These are phyloP conservation scores for Eugnorisma glareosa DNA, from an alignment of 2,888 invertebrate species.

Conservation along the genomic window DNA sequence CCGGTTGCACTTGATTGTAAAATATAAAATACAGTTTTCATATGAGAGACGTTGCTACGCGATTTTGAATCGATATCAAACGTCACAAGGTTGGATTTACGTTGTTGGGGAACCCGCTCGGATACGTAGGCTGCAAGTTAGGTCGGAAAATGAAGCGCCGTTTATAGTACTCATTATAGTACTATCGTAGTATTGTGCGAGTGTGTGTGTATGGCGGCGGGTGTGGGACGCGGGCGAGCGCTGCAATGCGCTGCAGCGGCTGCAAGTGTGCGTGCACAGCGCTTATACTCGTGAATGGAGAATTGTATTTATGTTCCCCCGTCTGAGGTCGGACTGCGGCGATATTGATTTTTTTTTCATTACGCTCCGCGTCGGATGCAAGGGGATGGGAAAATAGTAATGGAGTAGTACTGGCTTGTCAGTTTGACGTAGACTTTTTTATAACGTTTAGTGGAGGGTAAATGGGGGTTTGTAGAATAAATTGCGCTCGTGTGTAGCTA, in stretches of 20 bases:
- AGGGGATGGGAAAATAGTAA: constrained; percentile 67
- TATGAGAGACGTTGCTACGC: constrained; percentile 39
- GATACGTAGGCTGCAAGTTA: constrained; percentile 80
- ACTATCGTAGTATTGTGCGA: constrained; percentile 84
- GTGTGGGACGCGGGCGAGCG: constrained; percentile 64
- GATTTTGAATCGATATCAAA: constrained; percentile 65
- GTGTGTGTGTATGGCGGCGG: constrained; percentile 72
- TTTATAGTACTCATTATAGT: constrained; percentile 88
- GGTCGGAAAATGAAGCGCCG: constrained; percentile 86
- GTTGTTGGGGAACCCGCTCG: constrained; percentile 59
- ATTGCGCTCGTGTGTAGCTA: constrained; percentile 8
- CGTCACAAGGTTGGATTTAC: constrained; percentile 69
- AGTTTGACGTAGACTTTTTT: constrained; percentile 63
- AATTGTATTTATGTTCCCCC: constrained; percentile 76
- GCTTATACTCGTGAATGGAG: constrained; percentile 84
- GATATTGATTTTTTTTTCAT: constrained; percentile 82
- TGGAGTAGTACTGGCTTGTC: constrained; percentile 70
- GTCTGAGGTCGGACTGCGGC: constrained; percentile 76
- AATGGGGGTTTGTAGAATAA: constrained; percentile 47
- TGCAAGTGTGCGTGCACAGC: constrained; percentile 72
- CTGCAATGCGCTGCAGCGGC: constrained; percentile 74
- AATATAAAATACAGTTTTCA: constrained; percentile 68
- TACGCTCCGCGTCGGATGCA: constrained; percentile 67
- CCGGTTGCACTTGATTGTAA: constrained; percentile 36
- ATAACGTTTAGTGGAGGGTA: constrained; percentile 49